Evolutionary conservation across 2,113 vertebrate species (phyloP).

Genomic region (Etia nguti): DNA sequence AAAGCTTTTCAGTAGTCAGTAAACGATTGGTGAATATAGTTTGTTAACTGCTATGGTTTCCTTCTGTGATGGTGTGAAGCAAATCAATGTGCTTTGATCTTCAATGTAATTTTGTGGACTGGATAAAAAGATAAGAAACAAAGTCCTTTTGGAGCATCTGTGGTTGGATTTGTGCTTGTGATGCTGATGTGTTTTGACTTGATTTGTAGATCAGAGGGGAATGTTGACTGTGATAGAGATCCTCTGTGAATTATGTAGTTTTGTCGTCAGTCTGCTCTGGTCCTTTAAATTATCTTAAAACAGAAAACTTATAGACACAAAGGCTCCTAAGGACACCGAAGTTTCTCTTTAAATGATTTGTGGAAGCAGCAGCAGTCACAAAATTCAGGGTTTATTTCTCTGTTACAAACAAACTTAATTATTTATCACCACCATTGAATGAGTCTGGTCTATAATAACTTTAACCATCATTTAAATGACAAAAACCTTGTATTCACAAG

Average conservation of each 20-base stretch:
- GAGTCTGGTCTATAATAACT: not conserved
- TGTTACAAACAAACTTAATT: not conserved
- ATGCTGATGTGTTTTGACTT: conserved; percentile 29
- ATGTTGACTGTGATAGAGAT: conserved; percentile 6
- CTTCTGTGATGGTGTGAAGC: not conserved
- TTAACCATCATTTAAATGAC: not conserved
- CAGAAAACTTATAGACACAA: conserved; percentile 11
- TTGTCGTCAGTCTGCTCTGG: conserved; percentile 20
- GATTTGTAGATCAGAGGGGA: not conserved
- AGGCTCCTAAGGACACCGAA: not conserved
- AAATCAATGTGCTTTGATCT: not conserved
- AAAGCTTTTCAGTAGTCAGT: not conserved
- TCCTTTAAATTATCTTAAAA: not conserved
- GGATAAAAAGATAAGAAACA: not conserved
- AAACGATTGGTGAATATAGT: not conserved
- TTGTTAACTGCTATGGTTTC: not conserved
- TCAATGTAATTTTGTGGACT: not conserved
- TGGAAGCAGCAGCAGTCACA: not conserved
- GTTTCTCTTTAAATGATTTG: not conserved
- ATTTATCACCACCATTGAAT: not conserved
- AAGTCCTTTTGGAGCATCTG: not conserved
- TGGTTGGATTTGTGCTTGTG: not conserved
- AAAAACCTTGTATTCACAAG: not conserved
- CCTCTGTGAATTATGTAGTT: conserved; percentile 28
- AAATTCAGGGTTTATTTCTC: not conserved